Conservation (phyloP, 64 coral and sea anemone species). For the Acropora tenuis region DNA sequence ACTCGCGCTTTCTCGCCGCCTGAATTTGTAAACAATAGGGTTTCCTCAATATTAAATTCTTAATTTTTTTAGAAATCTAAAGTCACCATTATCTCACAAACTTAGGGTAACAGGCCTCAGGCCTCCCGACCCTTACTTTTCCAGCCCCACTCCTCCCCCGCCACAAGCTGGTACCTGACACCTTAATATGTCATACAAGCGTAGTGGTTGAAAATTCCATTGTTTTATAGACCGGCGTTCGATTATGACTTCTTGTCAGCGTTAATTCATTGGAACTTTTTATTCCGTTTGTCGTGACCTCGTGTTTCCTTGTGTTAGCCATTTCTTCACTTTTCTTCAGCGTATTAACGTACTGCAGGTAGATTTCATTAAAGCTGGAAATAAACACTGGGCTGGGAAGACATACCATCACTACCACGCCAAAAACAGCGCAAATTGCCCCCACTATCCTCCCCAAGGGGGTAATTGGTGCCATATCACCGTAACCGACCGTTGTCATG, state of each 20-base stretch:
- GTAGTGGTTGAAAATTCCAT: not conserved
- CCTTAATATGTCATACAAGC: not conserved
- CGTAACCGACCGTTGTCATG: slow-evolving; percentile 93
- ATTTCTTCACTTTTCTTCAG: slow-evolving; percentile 1
- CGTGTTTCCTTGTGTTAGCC: not conserved
- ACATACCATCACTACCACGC: slow-evolving; percentile 73
- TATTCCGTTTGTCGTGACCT: not conserved
- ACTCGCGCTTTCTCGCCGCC: too few relatives aligned
- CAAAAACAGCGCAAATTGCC: slow-evolving; percentile 78
- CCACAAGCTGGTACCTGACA: not conserved
- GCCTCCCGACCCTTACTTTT: too few relatives aligned
- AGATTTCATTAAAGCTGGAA: slow-evolving; percentile 82
- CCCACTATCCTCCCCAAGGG: slow-evolving; percentile 67
- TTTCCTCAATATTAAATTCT: too few relatives aligned
- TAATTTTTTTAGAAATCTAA: too few relatives aligned
- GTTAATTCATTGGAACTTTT: not conserved
- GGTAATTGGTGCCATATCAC: slow-evolving; percentile 70
- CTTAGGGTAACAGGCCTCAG: too few relatives aligned
- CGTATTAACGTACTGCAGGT: slow-evolving; percentile 33
- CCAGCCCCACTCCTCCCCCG: too few relatives aligned
- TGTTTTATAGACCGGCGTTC: not conserved
- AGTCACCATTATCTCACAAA: too few relatives aligned
- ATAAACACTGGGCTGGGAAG: slow-evolving; percentile 88
- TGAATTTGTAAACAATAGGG: too few relatives aligned
- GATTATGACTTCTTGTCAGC: not conserved